Conservation (phyloP, 2,797 vertebrate species). For the Sitta carolinensis region DNA sequence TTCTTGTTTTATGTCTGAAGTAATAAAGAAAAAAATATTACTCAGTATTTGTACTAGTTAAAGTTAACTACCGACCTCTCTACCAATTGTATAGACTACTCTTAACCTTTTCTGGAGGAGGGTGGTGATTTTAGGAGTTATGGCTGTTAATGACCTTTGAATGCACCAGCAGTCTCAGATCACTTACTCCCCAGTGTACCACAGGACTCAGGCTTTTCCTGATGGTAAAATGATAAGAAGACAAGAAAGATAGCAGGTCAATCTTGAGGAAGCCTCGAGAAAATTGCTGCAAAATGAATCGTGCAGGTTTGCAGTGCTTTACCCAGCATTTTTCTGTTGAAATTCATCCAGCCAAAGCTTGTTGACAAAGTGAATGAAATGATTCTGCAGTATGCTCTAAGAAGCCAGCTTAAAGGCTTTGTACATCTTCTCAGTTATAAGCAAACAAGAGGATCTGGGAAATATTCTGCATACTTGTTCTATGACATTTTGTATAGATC, state of each 20-base stretch:
- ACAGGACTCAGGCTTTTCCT: slow-evolving; percentile 58
- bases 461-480: background rate
- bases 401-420: slow-evolving; percentile 63
- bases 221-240: slow-evolving; percentile 55
- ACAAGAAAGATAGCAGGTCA: slow-evolving; percentile 57
- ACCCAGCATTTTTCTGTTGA: slow-evolving; percentile 64
- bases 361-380: slow-evolving; percentile 74
- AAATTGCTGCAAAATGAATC: slow-evolving; percentile 69
- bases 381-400: slow-evolving; percentile 58
- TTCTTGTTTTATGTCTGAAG: background rate
- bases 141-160: slow-evolving; percentile 68
- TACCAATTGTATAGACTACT: slow-evolving; percentile 33
- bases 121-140: slow-evolving; percentile 68
- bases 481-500: slow-evolving; percentile 22
- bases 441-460: slow-evolving; percentile 8
- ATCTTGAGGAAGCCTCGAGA: slow-evolving; percentile 62
- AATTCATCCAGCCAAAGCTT: slow-evolving; percentile 73
- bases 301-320: slow-evolving; percentile 18
- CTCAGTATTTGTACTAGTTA: slow-evolving; percentile 45
- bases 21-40: slow-evolving; percentile 17
- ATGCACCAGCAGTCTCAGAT: slow-evolving; percentile 51
- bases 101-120: slow-evolving; percentile 57
- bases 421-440: slow-evolving; percentile 51
- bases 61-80: slow-evolving; percentile 40
- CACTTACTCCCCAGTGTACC: slow-evolving; percentile 40